A percentile compares a stretch with the other conserved stretches of the same genome.
Evolutionary conservation across 2,797 vertebrate species (phyloP).

Genomic region (Enteromius viviparus): DNA sequence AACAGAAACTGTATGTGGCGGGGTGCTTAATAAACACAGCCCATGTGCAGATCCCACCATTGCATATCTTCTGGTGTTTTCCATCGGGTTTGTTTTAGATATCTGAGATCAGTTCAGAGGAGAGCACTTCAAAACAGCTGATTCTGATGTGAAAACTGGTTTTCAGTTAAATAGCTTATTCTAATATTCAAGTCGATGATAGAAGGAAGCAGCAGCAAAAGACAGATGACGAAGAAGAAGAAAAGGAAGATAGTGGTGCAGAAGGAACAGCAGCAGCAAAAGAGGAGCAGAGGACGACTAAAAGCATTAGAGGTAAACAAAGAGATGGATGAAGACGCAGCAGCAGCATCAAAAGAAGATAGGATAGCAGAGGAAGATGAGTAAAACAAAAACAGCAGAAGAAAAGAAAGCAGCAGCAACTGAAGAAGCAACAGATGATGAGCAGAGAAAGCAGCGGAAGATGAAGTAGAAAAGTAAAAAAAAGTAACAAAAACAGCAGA

Average conservation of each 20-base stretch:
- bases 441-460: neutral
- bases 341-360: neutral
- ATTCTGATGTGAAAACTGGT: neutral
- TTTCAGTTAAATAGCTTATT: neutral
- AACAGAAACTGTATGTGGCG: neutral
- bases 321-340: neutral
- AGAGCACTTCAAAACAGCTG: neutral
- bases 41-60: neutral
- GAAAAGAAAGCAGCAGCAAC: neutral
- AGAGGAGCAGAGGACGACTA: neutral
- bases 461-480: neutral
- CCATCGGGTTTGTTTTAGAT: neutral
- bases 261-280: neutral
- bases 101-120: neutral
- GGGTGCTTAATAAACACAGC: neutral
- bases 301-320: neutral
- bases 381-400: no score
- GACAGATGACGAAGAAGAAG: neutral
- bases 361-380: neutral
- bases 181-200: neutral
- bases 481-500: neutral
- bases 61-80: neutral
- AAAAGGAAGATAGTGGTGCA: neutral
- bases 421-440: neutral
- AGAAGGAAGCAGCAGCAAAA: neutral